Percentiles rank a stretch among this genome's conserved stretches.
Conservation (phyloP, 2,888 invertebrate species). For the Reticulitermes lucifugus region DNA sequence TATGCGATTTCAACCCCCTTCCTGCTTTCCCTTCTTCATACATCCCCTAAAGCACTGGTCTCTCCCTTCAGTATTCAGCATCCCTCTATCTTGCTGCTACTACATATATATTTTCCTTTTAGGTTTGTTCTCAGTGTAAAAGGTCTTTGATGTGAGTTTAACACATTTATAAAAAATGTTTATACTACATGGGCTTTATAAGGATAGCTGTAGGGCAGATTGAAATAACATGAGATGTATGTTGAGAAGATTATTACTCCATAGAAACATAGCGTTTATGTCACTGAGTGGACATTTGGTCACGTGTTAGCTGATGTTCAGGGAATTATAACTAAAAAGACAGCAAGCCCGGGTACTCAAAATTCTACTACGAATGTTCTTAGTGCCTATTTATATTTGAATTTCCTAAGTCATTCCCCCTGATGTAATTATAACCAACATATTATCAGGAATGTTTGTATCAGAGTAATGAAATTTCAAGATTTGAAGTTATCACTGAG, state of each 20-base stretch:
- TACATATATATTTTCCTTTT: slow-evolving; percentile 39
- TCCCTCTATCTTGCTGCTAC: slow-evolving; percentile 4
- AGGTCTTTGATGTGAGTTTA: slow-evolving; percentile 47
- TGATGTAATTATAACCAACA: no score
- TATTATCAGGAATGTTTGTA: no score
- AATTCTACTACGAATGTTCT: not conserved
- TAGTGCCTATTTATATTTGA: no score
- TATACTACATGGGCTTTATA: slow-evolving; percentile 32
- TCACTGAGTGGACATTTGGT: not conserved
- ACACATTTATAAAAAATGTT: slow-evolving; percentile 38
- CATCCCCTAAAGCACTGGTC: slow-evolving; percentile 30
- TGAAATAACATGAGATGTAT: slow-evolving; percentile 1
- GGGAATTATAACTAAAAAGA: not conserved
- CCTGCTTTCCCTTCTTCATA: slow-evolving; percentile 15
- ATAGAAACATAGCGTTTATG: not conserved
- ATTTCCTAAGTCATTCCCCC: no score
- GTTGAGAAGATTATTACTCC: slow-evolving; percentile 12
- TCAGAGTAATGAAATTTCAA: no score
- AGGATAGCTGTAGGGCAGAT: slow-evolving; percentile 5
- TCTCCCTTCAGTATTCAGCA: slow-evolving; percentile 44
- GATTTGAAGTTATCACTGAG: no score
- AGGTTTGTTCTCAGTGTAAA: slow-evolving; percentile 43
- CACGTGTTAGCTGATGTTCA: not conserved
- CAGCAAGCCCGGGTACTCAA: not conserved
- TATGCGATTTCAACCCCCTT: slow-evolving; percentile 42